Base-by-base conservation (phyloP, 2,797 vertebrate genomes). In the Epinephelus coioides region DNA sequence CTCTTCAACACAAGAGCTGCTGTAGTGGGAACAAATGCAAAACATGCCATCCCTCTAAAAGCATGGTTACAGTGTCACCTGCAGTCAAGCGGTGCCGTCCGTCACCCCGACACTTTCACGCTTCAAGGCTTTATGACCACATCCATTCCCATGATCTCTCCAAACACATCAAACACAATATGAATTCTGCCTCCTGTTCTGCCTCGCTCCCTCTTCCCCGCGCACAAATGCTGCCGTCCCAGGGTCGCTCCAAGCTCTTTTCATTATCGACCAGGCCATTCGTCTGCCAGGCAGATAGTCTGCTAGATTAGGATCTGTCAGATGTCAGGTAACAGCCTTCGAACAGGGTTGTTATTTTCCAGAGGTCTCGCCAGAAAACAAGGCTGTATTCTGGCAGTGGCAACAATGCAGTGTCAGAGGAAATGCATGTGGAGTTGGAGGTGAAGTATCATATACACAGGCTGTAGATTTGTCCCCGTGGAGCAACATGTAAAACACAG, bases 241-340 rank as follows among this genome's bases (percentile, higher is more conserved):
- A n/a, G 5, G 75, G 81, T 79, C 40, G 68, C 82, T 82, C 53
- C 19, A 2, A 78, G 81, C 86, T 79, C 85, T 85, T 89, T 87
- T 90, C 86, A 85, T 92, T 90, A 90, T 82, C 44, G 63, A 79
- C 64, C 54, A 10, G 68, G 73, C 74, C 81, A 62, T 91, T 89
- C 81, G 84, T 88, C 69, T 84, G 83, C 60, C 74, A 74, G 81
- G 73, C 57, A 55, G 87, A 89, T 76, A 54, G 77, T 69, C 74
- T 73, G 78, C 68, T 27, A 56, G 88, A 91, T 90, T 82, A 82
- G 81, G 83, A 86, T 89, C 88, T 76, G 89, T 91, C 89, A 90
- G 49, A 80, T 77, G 82, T 83, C 86, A 86, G 84, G 83, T 74
- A 79, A 75, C 61, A 57, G 78, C 81, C 74, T 89, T 83, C 57